Conservation (phyloP, 2,888 invertebrate species). For the Venustoraphidia nigricollis region DNA sequence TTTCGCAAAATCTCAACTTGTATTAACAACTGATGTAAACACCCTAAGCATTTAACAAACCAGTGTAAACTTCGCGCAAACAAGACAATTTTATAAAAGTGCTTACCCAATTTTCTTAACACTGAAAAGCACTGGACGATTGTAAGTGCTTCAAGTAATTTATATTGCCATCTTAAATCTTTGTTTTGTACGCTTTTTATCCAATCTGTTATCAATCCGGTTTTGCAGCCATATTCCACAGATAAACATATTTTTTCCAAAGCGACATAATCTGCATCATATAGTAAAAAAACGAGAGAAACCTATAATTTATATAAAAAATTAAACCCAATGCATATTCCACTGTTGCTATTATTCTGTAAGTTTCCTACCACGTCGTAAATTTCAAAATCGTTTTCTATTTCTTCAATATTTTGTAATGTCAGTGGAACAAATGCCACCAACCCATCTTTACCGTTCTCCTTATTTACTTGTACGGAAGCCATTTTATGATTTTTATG, state of each 20-base stretch:
- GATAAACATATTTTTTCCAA: conserved; percentile 15
- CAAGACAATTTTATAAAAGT: conserved; percentile 7
- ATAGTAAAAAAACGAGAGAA: conserved; percentile 23
- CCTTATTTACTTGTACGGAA: too few relatives aligned
- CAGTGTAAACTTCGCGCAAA: too few relatives aligned
- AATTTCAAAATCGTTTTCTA: conserved; percentile 30
- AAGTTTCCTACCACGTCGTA: conserved; percentile 26
- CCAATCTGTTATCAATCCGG: conserved; percentile 19
- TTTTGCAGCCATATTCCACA: conserved; percentile 7
- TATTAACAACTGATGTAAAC: too few relatives aligned
- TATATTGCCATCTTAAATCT: conserved; percentile 26
- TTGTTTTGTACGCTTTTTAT: conserved; percentile 13
- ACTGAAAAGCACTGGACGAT: conserved; percentile 30
- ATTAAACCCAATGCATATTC: background rate
- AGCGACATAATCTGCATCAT: conserved; percentile 15
- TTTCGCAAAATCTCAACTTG: too few relatives aligned
- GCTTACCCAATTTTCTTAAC: conserved; percentile 26
- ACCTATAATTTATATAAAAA: conserved; percentile 13
- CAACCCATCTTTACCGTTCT: conserved; percentile 6
- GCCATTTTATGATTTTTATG: too few relatives aligned
- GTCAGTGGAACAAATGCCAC: conserved; percentile 5
- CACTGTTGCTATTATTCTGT: background rate
- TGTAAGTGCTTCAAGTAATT: conserved; percentile 34
- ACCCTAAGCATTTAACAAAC: too few relatives aligned
- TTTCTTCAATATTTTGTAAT: conserved; percentile 21